Evolutionary conservation across 2,888 invertebrate species (phyloP), one percentile per base, ranked within the genome.

Genomic region (Brachylomia viminalis): DNA sequence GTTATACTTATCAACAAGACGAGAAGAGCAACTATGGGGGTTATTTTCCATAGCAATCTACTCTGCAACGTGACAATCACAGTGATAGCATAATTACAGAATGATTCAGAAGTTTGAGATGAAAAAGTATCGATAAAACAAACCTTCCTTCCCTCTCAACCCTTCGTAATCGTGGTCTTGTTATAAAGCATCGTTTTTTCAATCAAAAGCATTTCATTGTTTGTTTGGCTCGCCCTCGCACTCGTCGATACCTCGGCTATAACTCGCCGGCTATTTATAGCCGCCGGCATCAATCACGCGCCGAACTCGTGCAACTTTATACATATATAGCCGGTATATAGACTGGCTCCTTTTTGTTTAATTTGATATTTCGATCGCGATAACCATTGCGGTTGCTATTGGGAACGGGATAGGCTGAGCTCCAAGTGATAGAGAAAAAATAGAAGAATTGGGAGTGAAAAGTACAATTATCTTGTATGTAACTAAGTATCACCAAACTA

Each of bases 151-250:
- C 23, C 59, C 47, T 62, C n/a, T 27, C 23, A n/a, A 47, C 69
- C 49, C 58, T 58, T 61, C 13, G 27, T 66, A 62, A 59, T 42
- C n/a, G 10, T 47, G 33, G 6, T 58, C 23, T 38, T 42, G 67
- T 73, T 65, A 58, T n/a, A 71, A 56, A 49, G 77, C 61, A 61
- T 72, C 45, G 68, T 79, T 85, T 80, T 85, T 80, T 79, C 58
- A 78, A 87, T 81, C 79, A 72, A 83, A 85, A 67, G 76, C 75
- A 79, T 90, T 89, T 89, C 89, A 91, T 90, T 91, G 93, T 93
- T 94, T 93, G 91, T 93, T 92, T 93, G 90, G 89, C 89, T 88
- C 92, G 92, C 92, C 93, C 91, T 85, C 92, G 92, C 92, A 92
- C 91, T 92, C 92, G 89, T 92, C 91, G 86, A 79, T 85, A 83